Conservation (phyloP, 2,113 vertebrate genomes). For the Solea senegalensis region DNA sequence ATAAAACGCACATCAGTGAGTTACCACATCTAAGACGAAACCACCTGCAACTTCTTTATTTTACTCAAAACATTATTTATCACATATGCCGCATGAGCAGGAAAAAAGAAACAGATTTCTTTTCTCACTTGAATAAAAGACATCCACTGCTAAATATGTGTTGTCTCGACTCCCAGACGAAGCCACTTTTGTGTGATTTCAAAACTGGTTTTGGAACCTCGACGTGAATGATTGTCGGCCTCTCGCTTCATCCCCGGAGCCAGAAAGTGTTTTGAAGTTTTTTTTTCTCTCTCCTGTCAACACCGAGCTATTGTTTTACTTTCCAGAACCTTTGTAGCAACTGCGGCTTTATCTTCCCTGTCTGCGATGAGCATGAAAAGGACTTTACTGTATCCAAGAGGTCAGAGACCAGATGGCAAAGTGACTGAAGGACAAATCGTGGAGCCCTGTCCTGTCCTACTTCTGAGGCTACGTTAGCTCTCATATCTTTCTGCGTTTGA, state of each 20-base stretch:
- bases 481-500: neutral
- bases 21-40: conserved; percentile 37
- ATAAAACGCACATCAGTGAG: conserved; percentile 16
- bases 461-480: neutral
- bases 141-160: conserved; percentile 28
- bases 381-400: conserved; percentile 32
- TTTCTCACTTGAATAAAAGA: conserved; percentile 38
- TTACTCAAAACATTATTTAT: conserved; percentile 25
- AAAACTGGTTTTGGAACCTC: conserved; percentile 4
- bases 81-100: neutral
- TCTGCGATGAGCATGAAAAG: conserved; percentile 40
- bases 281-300: conserved; percentile 34
- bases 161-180: conserved; percentile 22
- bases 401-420: conserved; percentile 52
- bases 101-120: conserved; percentile 14
- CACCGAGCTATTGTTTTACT: conserved; percentile 43
- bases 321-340: conserved; percentile 11
- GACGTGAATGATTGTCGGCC: conserved; percentile 22
- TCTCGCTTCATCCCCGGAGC: conserved; percentile 35
- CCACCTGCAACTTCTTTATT: conserved; percentile 35
- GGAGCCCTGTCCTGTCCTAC: neutral
- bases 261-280: conserved; percentile 42
- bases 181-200: conserved; percentile 25
- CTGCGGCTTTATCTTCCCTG: conserved; percentile 21
- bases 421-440: conserved; percentile 11